phyloP scores from a whole-genome alignment of 2,888 invertebrate species.

The Macrophya annulata region DNA sequence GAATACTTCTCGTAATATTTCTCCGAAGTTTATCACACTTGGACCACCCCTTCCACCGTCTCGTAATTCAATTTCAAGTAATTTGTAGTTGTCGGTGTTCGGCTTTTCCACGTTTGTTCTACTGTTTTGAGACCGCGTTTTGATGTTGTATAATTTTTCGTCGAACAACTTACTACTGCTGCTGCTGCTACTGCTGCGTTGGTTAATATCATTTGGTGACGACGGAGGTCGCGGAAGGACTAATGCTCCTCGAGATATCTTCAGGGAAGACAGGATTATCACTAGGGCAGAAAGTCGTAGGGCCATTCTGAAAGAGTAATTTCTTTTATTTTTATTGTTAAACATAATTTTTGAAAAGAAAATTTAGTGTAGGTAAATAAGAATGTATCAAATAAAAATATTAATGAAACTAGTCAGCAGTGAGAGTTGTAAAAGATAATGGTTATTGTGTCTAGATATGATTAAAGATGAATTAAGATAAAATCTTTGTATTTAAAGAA shows the following conservation, averaged over 20 bases:
- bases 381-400: not conserved
- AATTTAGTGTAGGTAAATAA: not conserved
- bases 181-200: conserved; percentile 60
- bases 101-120: conserved; percentile 74
- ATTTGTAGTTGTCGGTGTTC: conserved; percentile 66
- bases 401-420: not conserved
- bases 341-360: not conserved
- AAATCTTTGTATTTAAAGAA: too few species aligned
- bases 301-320: conserved; percentile 69
- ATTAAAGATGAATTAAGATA: not conserved
- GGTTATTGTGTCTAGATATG: not conserved
- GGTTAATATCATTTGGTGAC: conserved; percentile 71
- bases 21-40: conserved; percentile 11
- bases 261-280: conserved; percentile 65
- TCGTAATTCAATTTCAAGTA: conserved; percentile 73
- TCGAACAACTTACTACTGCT: conserved; percentile 57
- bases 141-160: conserved; percentile 64
- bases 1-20: conserved; percentile 48
- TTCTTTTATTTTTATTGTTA: conserved; percentile 12
- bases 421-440: not conserved
- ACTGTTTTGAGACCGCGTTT: conserved; percentile 64
- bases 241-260: conserved; percentile 70
- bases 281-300: conserved; percentile 55
- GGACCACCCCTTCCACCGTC: conserved; percentile 55
- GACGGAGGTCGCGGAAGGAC: conserved; percentile 75